A percentile compares a stretch with the other conserved stretches of the same genome.
These are phyloP conservation scores for Stenodera caucasica DNA, from an alignment of 2,888 invertebrate species.

Conservation along the genomic window DNA sequence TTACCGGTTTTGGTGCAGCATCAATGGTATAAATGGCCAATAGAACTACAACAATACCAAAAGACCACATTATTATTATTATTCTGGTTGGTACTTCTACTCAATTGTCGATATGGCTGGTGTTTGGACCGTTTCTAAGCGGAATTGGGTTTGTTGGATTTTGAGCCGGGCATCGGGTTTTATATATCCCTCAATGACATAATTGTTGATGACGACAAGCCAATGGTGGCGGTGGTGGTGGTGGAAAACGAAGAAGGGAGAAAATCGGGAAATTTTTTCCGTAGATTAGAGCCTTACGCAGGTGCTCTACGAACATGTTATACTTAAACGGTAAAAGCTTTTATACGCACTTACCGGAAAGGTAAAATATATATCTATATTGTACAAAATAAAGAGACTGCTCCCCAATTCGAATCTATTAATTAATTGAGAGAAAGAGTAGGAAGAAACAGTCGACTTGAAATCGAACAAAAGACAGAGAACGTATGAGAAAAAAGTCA, in stretches of 20 bases:
- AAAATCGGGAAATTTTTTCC: not conserved
- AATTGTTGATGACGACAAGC: not conserved
- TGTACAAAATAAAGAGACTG: not conserved
- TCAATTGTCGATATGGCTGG: not conserved
- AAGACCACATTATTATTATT: conserved; percentile 16
- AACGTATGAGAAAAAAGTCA: not conserved
- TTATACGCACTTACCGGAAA: conserved; percentile 15
- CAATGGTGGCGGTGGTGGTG: not conserved
- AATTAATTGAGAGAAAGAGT: conserved; percentile 3
- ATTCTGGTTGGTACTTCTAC: no score
- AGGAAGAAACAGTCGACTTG: no score
- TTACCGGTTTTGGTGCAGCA: conserved; percentile 21
- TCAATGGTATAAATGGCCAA: conserved; percentile 12
- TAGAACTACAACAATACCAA: not conserved
- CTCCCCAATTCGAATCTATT: not conserved
- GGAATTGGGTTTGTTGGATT: not conserved
- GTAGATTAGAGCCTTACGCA: conserved; percentile 1
- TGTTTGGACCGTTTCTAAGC: not conserved
- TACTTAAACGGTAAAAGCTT: conserved; percentile 17
- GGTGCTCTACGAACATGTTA: conserved; percentile 11
- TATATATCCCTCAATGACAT: not conserved
- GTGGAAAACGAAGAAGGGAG: not conserved
- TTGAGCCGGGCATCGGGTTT: not conserved
- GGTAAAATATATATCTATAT: not conserved
- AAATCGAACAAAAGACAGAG: not conserved